Conservation (phyloP, 2,797 vertebrate species). For the Ctenosaura bakeri region DNA sequence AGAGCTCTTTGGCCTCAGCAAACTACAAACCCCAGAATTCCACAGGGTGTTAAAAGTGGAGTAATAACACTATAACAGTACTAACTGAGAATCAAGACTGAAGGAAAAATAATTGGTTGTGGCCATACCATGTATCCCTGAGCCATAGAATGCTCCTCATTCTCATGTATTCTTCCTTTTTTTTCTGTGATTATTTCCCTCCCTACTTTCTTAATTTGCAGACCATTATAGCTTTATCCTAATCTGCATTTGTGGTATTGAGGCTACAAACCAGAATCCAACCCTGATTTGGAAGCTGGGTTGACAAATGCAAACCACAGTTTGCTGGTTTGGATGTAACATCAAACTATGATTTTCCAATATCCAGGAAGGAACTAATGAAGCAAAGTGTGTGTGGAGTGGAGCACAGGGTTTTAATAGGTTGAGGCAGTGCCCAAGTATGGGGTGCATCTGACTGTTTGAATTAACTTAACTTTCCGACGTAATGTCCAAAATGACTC, state of each 20-base stretch:
- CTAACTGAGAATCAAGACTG: neutral
- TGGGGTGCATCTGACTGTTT: neutral
- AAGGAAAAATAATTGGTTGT: neutral
- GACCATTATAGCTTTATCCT: neutral
- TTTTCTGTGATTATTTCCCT: neutral
- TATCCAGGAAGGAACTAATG: neutral
- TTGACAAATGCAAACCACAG: neutral
- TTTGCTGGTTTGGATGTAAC: neutral
- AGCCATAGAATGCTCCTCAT: neutral
- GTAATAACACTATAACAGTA: no score
- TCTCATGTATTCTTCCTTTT: neutral
- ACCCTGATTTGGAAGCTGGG: no score
- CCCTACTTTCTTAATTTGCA: neutral
- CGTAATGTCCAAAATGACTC: neutral
- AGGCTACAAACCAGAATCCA: no score
- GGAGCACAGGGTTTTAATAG: no score
- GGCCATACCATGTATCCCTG: neutral
- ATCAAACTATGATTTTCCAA: neutral
- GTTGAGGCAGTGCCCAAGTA: neutral
- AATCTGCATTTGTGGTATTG: neutral
- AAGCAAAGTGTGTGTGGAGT: neutral
- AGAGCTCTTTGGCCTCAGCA: no score
- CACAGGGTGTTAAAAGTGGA: no score
- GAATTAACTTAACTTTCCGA: neutral
- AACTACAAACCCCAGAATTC: no score